These are phyloP conservation scores for Phytoseiulus persimilis DNA, from an alignment of 2,888 invertebrate genomes.

Conservation along the genomic window DNA sequence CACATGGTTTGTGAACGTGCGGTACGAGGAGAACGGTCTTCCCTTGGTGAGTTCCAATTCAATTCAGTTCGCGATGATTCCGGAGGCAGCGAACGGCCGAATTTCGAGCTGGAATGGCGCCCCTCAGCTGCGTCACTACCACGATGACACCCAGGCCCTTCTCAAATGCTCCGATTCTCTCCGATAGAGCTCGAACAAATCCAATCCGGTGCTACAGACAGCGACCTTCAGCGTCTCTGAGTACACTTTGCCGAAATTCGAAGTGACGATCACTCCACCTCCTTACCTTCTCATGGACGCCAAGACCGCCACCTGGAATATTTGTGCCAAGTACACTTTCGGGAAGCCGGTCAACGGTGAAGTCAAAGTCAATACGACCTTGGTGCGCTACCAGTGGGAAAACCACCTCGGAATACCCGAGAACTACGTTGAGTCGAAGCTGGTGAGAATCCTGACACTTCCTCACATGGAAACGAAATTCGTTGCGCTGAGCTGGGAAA, in stretches of 20 bases:
- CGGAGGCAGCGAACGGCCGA: background rate
- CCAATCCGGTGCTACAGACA: background rate
- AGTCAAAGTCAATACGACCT: conserved; percentile 48
- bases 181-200: background rate
- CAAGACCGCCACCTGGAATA: conserved; percentile 52
- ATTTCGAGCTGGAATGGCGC: too few relatives aligned
- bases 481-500: background rate
- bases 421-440: conserved; percentile 50
- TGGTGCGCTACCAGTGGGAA: conserved; percentile 50
- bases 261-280: conserved; percentile 55
- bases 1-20: conserved; percentile 13
- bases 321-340: conserved; percentile 60
- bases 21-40: background rate
- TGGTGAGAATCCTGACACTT: conserved; percentile 40
- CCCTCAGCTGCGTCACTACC: too few relatives aligned
- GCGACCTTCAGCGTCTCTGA: conserved; percentile 13
- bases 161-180: background rate
- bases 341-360: conserved; percentile 58
- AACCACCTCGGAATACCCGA: conserved; percentile 50
- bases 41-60: background rate
- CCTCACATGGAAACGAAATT: background rate
- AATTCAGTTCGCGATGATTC: background rate
- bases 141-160: too few relatives aligned
- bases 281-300: conserved; percentile 52
- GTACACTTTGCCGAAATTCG: conserved; percentile 55